Percentiles rank a stretch among this genome's conserved stretches.
These are phyloP conservation scores for Pectinophora gossypiella DNA, from an alignment of 1,140 invertebrate species.

Conservation along the genomic window DNA sequence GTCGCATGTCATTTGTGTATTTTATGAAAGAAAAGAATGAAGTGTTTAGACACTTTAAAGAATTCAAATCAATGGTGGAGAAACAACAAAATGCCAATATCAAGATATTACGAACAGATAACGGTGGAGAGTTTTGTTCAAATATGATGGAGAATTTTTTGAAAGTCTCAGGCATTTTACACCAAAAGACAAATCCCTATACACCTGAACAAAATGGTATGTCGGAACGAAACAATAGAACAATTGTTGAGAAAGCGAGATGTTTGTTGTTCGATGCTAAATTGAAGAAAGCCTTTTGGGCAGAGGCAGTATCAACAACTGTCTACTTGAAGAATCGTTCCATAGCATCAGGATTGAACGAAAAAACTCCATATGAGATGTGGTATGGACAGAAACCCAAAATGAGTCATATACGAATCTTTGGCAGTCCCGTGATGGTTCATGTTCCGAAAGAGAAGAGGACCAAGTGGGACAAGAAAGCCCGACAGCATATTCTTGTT, in stretches of 20 bases:
- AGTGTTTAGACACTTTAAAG: not conserved
- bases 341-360: conserved; percentile 22
- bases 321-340: conserved; percentile 37
- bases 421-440: conserved; percentile 16
- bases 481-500: conserved; percentile 10
- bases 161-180: conserved; percentile 24
- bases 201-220: conserved; percentile 63
- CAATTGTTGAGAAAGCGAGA: conserved; percentile 47
- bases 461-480: conserved; percentile 19
- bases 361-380: conserved; percentile 36
- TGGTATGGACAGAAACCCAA: conserved; percentile 23
- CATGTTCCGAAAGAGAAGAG: conserved; percentile 18
- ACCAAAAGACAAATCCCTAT: conserved; percentile 43
- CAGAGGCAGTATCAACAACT: conserved; percentile 22
- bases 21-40: conserved; percentile 7
- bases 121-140: conserved; percentile 48
- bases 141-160: conserved; percentile 23
- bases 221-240: conserved; percentile 7
- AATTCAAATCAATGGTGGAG: conserved; percentile 3
- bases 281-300: conserved; percentile 37
- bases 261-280: conserved; percentile 25
- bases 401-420: conserved; percentile 11
- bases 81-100: conserved; percentile 14
- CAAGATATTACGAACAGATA: conserved; percentile 47
- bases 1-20: conserved; percentile 2